Evolutionary conservation across 2,113 vertebrate species (phyloP).

Genomic region (Pomatorhinus ruficollis): DNA sequence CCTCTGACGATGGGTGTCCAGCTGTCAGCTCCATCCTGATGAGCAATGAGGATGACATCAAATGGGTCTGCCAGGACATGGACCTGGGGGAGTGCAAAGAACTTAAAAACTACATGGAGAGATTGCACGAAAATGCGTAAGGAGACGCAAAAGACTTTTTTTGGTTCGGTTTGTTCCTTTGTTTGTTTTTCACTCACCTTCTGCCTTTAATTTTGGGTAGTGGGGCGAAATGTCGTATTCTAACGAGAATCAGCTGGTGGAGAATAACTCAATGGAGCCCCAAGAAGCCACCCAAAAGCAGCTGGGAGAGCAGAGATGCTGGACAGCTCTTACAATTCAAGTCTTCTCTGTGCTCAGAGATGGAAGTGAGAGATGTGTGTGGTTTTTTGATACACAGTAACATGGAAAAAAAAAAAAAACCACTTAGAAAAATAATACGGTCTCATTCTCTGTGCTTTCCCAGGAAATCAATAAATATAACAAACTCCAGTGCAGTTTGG

Average conservation of each 20-base stretch:
- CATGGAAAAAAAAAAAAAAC: background rate
- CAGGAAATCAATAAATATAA: constrained; percentile 39
- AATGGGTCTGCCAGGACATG: constrained; percentile 89
- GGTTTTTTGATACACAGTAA: background rate
- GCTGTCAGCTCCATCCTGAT: constrained; percentile 67
- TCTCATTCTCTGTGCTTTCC: constrained; percentile 21
- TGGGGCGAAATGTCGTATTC: background rate
- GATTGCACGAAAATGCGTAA: constrained; percentile 68
- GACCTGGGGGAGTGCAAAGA: constrained; percentile 76
- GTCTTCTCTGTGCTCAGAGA: background rate
- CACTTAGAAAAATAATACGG: background rate
- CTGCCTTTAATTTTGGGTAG: constrained; percentile 74
- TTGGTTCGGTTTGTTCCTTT: background rate
- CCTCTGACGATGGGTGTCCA: constrained; percentile 76
- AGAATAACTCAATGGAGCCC: background rate
- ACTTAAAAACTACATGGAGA: constrained; percentile 69
- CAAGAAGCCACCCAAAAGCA: background rate
- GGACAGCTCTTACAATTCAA: background rate
- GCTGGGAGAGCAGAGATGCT: background rate
- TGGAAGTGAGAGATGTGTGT: background rate
- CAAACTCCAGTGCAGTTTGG: constrained; percentile 26
- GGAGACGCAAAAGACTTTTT: background rate
- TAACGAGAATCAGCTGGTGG: background rate
- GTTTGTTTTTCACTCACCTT: constrained; percentile 68
- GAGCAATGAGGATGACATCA: constrained; percentile 80